Base-by-base conservation (phyloP, 2,888 invertebrate genomes). In the Cosmia pyralina region DNA sequence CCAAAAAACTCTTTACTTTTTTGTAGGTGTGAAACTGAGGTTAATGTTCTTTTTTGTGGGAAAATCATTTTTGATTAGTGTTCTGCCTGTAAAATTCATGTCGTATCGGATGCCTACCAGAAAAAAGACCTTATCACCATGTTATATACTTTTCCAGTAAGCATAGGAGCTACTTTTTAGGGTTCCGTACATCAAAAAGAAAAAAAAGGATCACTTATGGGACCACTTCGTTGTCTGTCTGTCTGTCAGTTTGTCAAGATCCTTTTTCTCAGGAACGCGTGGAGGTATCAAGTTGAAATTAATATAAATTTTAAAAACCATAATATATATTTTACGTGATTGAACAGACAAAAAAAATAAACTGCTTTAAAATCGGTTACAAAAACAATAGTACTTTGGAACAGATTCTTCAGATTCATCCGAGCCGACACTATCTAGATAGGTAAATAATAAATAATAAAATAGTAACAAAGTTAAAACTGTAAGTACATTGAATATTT, bases 1-100 rank as follows among this genome's bases (percentile, higher is more conserved):
- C 41, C 59, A 72, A 75, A 72, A 70, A 52, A 34, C 34, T n/a
- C 15, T 50, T 53, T 48, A 44, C 0, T 8, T 66, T 69, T 52
- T 22, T 55, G 22, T 17, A 19, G 2, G 17, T 34, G 34, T 62
- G 15, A 46, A 60, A 41, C 13, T 19, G 15, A 0, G 11, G 38
- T 46, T 65, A n/a, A 11, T 1, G 60, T 38, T 74, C 55, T 22
- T 58, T 38, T 57, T 13, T 55, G 10, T 13, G 15, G 0, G 4
- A 7, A 1, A 17, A 13, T 48, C 19, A 3, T 17, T 8, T 62
- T 22, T 48, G 22, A 22, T 22, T 41, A 46, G 46, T 34, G 46
- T 34, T 46, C 60, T n/a, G 59, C 4, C 11, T 4, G n/a, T 34
- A 13, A 4, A n/a, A 34, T 19, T 15, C 4, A 19, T 22, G 17